A percentile compares a stretch with the other conserved stretches of the same genome.
phyloP scores from a whole-genome alignment of 2,113 vertebrate genomes.

The Raja brachyura region DNA sequence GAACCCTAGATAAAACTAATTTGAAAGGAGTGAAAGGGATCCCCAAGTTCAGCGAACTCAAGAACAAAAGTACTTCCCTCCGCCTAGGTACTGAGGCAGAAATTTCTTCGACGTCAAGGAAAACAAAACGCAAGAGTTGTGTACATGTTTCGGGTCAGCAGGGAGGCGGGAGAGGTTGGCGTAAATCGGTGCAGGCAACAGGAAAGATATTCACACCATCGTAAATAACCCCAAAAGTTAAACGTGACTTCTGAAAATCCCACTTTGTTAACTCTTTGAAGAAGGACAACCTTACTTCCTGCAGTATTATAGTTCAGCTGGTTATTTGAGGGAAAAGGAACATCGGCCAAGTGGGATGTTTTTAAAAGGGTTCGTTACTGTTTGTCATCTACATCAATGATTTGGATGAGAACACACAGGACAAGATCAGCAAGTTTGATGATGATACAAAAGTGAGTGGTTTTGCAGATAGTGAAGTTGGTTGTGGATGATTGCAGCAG shows the following conservation, averaged over 20 bases:
- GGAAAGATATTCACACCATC: not conserved
- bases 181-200: not conserved
- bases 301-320: not conserved
- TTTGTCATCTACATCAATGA: too few relatives aligned
- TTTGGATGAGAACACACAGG: too few relatives aligned
- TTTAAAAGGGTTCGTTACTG: too few relatives aligned
- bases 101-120: too few relatives aligned
- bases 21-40: not conserved
- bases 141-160: not conserved
- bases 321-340: too few relatives aligned
- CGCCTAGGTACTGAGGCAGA: not conserved
- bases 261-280: not conserved
- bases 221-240: not conserved
- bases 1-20: not conserved
- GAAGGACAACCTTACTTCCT: not conserved
- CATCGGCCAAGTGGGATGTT: too few relatives aligned
- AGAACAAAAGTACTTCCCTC: not conserved
- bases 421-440: too few relatives aligned
- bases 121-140: not conserved
- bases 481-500: too few relatives aligned
- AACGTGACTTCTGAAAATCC: not conserved
- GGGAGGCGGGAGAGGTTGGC: too few relatives aligned
- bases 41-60: not conserved
- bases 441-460: too few relatives aligned
- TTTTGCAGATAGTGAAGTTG: too few relatives aligned